Base-by-base conservation (phyloP, 2,888 invertebrate species). In the Stenodema calcarata region DNA sequence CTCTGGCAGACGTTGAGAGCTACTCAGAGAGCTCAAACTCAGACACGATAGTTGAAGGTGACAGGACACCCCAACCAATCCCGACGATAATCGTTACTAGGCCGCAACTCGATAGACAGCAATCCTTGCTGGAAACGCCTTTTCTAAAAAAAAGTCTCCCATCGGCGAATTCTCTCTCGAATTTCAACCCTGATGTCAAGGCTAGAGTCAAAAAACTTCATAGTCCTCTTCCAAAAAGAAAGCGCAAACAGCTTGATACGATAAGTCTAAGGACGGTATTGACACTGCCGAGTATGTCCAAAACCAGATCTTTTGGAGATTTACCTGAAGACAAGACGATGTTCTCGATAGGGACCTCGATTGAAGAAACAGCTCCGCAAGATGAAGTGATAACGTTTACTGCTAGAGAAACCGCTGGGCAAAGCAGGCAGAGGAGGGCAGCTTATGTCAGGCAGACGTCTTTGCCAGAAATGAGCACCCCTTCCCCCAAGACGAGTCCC, bases 101-200 rank as follows among this genome's bases (percentile, higher is more conserved):
- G 44, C 86, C 86, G 14, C 69, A 69, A 35, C 50, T 86, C 11
- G 69, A 62, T 12, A 16, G 79, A 11, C 86, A 86, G 42, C 79
- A 78, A 18, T 86, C 86, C 42, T 69, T 50, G 35, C 78, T 86
- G 16, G 86, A 86, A 30, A 69, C 69, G 27, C 86, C 86, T 27
- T 86, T 86, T 42, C 50, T 86, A 1, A 86, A 44, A 18, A 78
- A 79, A 42, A 69, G 41, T 78, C 41, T 62, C 11, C 62, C 86
- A 7, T 86, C 86, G 27, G 16, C 73, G 16, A 47, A 16, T 23
- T 84, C 83, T 7, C 44, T 84, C 7, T n/a, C 18, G 14, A 73
- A 16, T 28, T 12, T 23, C 23, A 50, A 16, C 30, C 27, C 42
- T 12, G 54, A 76, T 44, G 76, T 47, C 16, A 85, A 41, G 16